Percentiles rank a stretch among this genome's conserved stretches.
Conservation (phyloP, 64 coral and sea anemone genomes). For the Montipora foliosa region DNA sequence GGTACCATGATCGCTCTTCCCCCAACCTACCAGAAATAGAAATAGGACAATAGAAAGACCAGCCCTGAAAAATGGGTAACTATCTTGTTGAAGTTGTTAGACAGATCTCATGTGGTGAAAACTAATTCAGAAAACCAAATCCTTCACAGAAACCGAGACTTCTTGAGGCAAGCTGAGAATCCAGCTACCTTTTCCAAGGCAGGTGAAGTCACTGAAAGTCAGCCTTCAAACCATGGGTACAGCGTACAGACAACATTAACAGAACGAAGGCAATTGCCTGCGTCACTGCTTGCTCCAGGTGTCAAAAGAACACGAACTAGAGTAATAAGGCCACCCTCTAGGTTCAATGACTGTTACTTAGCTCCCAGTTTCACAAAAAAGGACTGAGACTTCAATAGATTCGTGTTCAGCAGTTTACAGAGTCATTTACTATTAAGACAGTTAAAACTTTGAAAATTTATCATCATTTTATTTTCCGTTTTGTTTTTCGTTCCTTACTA, state of each 20-base stretch:
- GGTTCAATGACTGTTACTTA: no score
- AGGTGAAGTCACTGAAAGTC: neutral
- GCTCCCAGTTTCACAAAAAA: no score
- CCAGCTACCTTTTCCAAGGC: neutral
- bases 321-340: neutral
- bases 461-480: no score
- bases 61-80: conserved; percentile 55
- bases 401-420: no score
- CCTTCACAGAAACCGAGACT: conserved; percentile 45
- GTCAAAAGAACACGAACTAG: neutral
- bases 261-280: neutral
- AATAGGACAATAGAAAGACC: conserved; percentile 61
- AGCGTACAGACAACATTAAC: neutral
- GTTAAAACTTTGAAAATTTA: no score
- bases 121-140: conserved; percentile 12
- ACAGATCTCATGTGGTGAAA: conserved; percentile 67
- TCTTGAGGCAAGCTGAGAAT: no score
- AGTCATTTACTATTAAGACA: no score
- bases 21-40: conserved; percentile 52
- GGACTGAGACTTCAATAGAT: no score
- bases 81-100: conserved; percentile 67
- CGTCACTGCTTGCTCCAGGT: no score
- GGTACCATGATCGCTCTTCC: conserved; percentile 17
- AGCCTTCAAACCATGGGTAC: neutral
- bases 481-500: no score